Conservation (phyloP, 2,888 invertebrate genomes). For the Uloborus plumipes region DNA sequence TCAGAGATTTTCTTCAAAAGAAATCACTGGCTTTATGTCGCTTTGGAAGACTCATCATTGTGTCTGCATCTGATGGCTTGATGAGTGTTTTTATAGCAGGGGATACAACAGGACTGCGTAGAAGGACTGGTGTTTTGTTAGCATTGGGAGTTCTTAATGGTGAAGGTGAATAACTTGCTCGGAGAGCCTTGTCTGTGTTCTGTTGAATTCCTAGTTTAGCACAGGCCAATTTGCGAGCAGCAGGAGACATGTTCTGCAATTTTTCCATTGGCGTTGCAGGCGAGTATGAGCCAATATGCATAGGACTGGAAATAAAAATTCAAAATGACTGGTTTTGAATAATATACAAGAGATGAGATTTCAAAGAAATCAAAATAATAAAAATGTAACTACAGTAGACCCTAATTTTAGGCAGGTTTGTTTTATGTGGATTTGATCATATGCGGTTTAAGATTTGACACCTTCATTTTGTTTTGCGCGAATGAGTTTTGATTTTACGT, state of each 20-base stretch:
- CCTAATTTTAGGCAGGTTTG: no score
- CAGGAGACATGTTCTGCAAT: constrained; percentile 93
- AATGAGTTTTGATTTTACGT: no score
- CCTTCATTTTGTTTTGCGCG: no score
- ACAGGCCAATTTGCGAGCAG: constrained; percentile 88
- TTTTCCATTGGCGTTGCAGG: constrained; percentile 79
- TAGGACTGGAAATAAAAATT: constrained; percentile 72
- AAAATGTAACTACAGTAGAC: no score
- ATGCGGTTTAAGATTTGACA: no score
- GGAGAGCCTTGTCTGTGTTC: constrained; percentile 74
- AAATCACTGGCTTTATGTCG: constrained; percentile 84
- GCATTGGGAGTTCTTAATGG: constrained; percentile 69
- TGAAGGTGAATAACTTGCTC: constrained; percentile 76
- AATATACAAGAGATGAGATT: no score
- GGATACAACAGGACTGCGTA: constrained; percentile 68
- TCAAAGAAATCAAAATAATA: no score
- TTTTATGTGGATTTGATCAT: no score
- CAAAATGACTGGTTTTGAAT: neutral
- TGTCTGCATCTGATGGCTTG: constrained; percentile 72
- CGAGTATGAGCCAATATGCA: constrained; percentile 71
- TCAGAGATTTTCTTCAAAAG: constrained; percentile 72
- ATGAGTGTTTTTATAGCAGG: constrained; percentile 71
- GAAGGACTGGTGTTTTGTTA: constrained; percentile 67
- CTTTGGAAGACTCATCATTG: constrained; percentile 71
- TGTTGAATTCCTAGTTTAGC: constrained; percentile 77